Evolutionary conservation across 2,113 vertebrate species (phyloP), one percentile per base, ranked within the genome.

Genomic region (Passerina amoena): DNA sequence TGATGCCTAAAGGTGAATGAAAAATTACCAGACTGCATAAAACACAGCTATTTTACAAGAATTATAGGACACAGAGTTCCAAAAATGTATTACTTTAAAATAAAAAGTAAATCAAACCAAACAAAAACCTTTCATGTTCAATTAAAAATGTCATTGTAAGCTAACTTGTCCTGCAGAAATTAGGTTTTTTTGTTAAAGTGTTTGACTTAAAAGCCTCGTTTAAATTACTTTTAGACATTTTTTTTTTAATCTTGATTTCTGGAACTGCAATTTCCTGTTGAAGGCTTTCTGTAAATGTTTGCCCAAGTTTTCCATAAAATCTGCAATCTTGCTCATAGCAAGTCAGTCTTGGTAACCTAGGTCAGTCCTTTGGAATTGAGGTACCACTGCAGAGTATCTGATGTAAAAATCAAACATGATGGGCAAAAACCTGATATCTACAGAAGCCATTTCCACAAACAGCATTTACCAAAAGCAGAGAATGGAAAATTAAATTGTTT

Each of bases 121-220:
- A 10, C 2, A 9, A 69, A 87, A 65, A 40, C 0, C 1, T 1
- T 25, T 31, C 0, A 31, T 20, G 19, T 57, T 60, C 16, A 20
- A 23, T 33, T 75, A 42, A 40, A 83, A 71, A 70, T 27, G 0
- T 14, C 4, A 30, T 65, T 60, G 53, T 30, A 65, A 77, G 53
- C 8, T 42, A 40, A 35, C 2, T 24, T 37, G 3, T 11, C 4
- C 30, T 17, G 9, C 22, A 83, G 9, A 44, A 14, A 18, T 12
- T 23, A 17, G 9, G 5, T 0, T 56, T 48, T 75, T 73, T 27
- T 2, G 17, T 47, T 31, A 33, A 57, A 65, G 9, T 27, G 1
- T 3, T 54, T 59, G 25, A 48, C 10, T 50, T 7, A 38, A 65
- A 92, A 37, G 0, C 2, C 2, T 19, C 0, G 33, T 38, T 85